phyloP scores from a whole-genome alignment of 2,888 invertebrate species.

The Euplagia quadripunctaria region DNA sequence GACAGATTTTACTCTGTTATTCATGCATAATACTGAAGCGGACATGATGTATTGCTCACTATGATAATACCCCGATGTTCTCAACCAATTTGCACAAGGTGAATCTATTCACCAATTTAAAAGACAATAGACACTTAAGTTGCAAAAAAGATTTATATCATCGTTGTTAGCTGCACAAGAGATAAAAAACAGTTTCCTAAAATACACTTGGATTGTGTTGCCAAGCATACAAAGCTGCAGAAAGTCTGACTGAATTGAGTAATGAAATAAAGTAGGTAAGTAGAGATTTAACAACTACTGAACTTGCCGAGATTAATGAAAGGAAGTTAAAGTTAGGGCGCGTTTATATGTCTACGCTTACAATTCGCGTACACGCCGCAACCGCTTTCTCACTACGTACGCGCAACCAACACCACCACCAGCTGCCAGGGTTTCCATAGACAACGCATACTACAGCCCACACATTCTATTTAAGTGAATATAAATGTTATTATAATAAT shows the following conservation, averaged over 20 bases:
- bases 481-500: too few relatives aligned
- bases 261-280: not conserved
- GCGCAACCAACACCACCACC: too few relatives aligned
- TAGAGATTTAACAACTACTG: not conserved
- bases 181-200: conserved; percentile 12
- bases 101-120: conserved; percentile 11
- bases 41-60: not conserved
- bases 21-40: not conserved
- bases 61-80: not conserved
- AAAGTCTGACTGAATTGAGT: not conserved
- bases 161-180: conserved; percentile 12
- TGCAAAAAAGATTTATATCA: conserved; percentile 22
- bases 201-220: not conserved
- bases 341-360: too few relatives aligned
- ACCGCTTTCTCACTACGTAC: too few relatives aligned
- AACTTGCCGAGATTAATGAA: not conserved
- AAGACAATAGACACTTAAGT: conserved; percentile 32
- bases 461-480: too few relatives aligned
- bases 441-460: too few relatives aligned
- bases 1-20: not conserved
- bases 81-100: conserved; percentile 24
- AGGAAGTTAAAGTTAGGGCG: not conserved
- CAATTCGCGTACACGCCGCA: too few relatives aligned
- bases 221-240: not conserved
- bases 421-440: too few relatives aligned